Evolutionary conservation across 2,113 vertebrate genomes (phyloP), one percentile per base, ranked within the genome.

Genomic region (Hyaena hyaena): DNA sequence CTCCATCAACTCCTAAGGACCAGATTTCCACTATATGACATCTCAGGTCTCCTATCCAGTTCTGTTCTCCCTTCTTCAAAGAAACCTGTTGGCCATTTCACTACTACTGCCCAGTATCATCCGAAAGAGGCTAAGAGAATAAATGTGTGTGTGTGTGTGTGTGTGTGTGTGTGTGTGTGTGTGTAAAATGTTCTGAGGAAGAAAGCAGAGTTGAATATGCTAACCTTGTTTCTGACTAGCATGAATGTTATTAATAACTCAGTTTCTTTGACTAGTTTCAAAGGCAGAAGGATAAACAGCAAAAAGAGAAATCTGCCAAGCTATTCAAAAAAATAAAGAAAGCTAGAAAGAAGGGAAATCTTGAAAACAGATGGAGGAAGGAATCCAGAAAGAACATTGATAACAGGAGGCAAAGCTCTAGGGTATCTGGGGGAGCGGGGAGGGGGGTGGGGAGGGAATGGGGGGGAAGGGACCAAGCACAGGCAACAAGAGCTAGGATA

Each of bases 281-380:
- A 86, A 97, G 45, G 48, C 28, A 90, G 66, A 86, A 66, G 63
- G 71, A 61, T 90, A 89, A 69, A 71, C 35, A 73, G 50, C 65
- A 84, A 48, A 88, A 65, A n/a, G 24, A 68, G 77, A 83, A 92
- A 39, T 68, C 23, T 61, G 53, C 8, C 16, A 65, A 88, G 7
- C 24, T 88, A 35, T 35, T 95, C 87, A 14, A 88, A 69, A 61
- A 21, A 91, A 84, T 4, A 55, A 65, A 88, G 33, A 79, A 74
- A 63, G 76, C n/a, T 35, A 55, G 69, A 79, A 80, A 84, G 23
- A 73, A 15, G 39, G 1, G 50, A 81, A 71, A n/a, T 16, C 24
- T 84, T 65, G 15, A 66, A 90, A 84, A 88, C 53, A 96, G 79
- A 55, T 28, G 24, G 48, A 83, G 48, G 80, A 55, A 84, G 24